Percentiles rank a stretch among this genome's conserved stretches.
These are phyloP conservation scores for Iselma pallidipennis DNA, from an alignment of 2,888 invertebrate genomes.

Conservation along the genomic window DNA sequence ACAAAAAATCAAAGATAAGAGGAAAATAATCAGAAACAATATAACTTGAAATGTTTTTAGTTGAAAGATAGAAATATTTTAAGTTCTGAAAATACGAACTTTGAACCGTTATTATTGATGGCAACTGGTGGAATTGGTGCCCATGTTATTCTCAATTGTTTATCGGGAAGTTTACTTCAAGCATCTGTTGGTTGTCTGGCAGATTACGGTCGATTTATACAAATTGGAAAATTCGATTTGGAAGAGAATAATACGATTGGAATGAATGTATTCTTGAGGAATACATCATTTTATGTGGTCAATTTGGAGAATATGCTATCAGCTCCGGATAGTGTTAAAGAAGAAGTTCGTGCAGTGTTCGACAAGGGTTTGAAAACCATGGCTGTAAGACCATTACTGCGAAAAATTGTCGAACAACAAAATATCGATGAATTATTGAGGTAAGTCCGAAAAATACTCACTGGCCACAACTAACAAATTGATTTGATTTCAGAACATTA, in stretches of 20 bases:
- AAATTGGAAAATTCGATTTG: slow-evolving; percentile 84
- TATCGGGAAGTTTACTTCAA: slow-evolving; percentile 86
- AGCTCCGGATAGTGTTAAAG: slow-evolving; percentile 59
- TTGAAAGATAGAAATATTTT: slow-evolving; percentile 47
- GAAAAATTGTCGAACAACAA: slow-evolving; percentile 65
- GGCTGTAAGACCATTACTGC: slow-evolving; percentile 69
- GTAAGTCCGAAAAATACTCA: slow-evolving; percentile 42
- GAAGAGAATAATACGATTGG: slow-evolving; percentile 70
- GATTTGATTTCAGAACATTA: slow-evolving; percentile 33
- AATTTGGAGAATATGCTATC: slow-evolving; percentile 71
- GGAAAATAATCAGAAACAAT: no score
- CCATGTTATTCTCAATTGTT: slow-evolving; percentile 86
- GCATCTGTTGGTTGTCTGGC: slow-evolving; percentile 68
- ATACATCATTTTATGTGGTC: slow-evolving; percentile 78
- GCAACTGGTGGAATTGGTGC: slow-evolving; percentile 87
- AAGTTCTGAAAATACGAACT: slow-evolving; percentile 64
- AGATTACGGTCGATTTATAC: slow-evolving; percentile 71
- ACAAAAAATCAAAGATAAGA: no score
- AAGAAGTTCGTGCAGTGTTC: slow-evolving; percentile 61
- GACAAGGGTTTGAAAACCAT: slow-evolving; percentile 66
- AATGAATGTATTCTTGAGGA: slow-evolving; percentile 75
- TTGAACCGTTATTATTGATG: slow-evolving; percentile 80
- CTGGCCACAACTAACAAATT: neutral
- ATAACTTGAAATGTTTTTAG: no score
- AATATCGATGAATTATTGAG: slow-evolving; percentile 72